Base-by-base conservation (phyloP, 1,140 invertebrate genomes). In the Drosophila dunni region DNA sequence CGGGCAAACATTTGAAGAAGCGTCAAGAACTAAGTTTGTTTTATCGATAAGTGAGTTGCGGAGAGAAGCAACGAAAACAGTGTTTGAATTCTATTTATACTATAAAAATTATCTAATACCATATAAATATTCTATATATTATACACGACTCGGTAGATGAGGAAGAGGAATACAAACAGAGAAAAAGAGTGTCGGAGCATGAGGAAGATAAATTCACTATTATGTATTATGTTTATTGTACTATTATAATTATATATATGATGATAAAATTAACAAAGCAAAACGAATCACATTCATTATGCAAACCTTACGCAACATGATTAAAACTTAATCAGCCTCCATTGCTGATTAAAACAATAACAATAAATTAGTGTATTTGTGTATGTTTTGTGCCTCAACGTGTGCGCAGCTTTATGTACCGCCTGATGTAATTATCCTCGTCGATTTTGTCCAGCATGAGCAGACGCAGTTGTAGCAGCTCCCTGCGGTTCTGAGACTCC, bases 221-320 rank as follows among this genome's bases (percentile, higher is more conserved):
- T 86, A 85, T 81, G 63, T 81, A 81, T 81, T 85, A 84, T 75
- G 78, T 84, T 84, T 85, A 84, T 80, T 84, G 53, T 78, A 85
- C 69, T 75, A 58, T 69, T 70, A 75, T 65, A 42, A 81, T 80
- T 70, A 77, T 71, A 77, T 71, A 73, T 58, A 73, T 58, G 67
- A 68, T 80, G 64, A 83, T 77, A 67, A 65, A 65, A 48, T 40
- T 70, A 85, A 78, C 69, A 44, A 29, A 70, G 13, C 44, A 70
- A 84, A 77, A 77, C 60, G 66, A 84, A 81, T 78, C 80, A 83
- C 80, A 83, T 83, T 83, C 73, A 83, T 79, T 77, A 88, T 50
- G 51, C 53, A 72, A 56, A 36, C 13, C 45, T 51, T 51, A 69
- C 9, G 24, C 46, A 88, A 84, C 17, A 83, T 45, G 53, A 82